phyloP scores from a whole-genome alignment of 2,888 invertebrate genomes.

The Tolmerus cingulatus region DNA sequence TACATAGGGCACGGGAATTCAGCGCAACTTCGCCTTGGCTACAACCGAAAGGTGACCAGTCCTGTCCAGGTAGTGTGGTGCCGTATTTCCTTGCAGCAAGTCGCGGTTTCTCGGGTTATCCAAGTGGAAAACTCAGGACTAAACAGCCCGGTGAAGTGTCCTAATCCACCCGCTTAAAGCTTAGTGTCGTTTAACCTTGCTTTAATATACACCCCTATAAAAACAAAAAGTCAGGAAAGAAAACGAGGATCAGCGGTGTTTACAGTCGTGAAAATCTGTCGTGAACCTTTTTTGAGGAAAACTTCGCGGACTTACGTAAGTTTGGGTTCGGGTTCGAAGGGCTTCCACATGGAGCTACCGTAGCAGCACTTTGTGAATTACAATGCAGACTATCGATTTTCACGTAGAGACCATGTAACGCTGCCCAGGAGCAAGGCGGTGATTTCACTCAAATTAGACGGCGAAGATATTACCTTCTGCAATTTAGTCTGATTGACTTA shows the following conservation, averaged over 20 bases:
- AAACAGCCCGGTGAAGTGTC: background rate
- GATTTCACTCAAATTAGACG: background rate
- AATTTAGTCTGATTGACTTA: background rate
- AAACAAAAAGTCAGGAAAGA: background rate
- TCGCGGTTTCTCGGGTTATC: background rate
- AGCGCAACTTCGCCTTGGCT: conserved; percentile 9
- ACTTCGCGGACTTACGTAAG: background rate
- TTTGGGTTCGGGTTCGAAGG: background rate
- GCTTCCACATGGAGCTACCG: background rate
- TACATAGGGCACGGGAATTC: background rate
- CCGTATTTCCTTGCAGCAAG: conserved; percentile 22
- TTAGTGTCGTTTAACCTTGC: background rate
- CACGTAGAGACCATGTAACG: background rate
- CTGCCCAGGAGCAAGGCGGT: background rate
- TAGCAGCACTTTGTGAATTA: conserved; percentile 1
- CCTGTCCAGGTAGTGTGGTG: conserved; percentile 7
- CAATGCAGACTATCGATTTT: conserved; percentile 41
- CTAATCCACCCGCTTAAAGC: background rate
- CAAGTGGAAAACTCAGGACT: background rate
- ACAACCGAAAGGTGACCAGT: conserved; percentile 32
- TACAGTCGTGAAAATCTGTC: background rate
- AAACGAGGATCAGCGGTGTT: background rate
- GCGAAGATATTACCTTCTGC: background rate
- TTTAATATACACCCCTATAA: background rate
- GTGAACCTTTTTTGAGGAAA: background rate